Evolutionary conservation across 2,113 vertebrate species (phyloP), one percentile per base, ranked within the genome.

Genomic region (Catagonus wagneri): DNA sequence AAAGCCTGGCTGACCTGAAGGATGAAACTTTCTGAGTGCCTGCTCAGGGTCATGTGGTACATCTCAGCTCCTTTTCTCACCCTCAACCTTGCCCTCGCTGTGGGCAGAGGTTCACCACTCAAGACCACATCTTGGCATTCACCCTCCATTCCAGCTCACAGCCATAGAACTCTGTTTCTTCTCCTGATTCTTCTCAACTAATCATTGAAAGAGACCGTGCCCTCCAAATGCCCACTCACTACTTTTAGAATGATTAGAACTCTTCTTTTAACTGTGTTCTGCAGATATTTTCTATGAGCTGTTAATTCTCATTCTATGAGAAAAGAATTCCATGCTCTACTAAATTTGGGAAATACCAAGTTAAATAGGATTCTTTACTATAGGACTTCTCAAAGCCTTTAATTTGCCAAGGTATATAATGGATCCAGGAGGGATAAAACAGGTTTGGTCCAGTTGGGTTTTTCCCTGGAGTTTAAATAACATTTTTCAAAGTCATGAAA

Each of bases 401-500:
- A 56, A 52, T 63, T 89, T 85, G 36, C 4, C 66, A 65, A 1
- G 34, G 14, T n/a, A 50, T 44, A 39, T 27, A 68, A 56, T 20
- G 4, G 1, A 66, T 66, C 15, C 36, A 36, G 14, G 27, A 90
- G 10, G 6, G 25, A 36, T n/a, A 76, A 81, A 76, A 27, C 50
- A 63, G 13, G 2, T 66, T 94, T 89, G 27, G 11, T 76, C 52
- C 69, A 3, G 7, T 15, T 92, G 66, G 19, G 20, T 85, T 72
- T 91, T 87, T 94, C 56, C 50, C 63, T 29, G 34, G n/a, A 25
- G 23, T 65, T 78, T 19, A 44, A 79, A 44, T 44, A 44, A 58
- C 7, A 25, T 5, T 58, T 79, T 87, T 94, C 36, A 52, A 92
- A 89, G 19, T 96, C 65, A 66, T 61, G 72, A 92, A 92, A 66